Base-by-base conservation (phyloP, 1,140 invertebrate genomes). In the Diprion similis region DNA sequence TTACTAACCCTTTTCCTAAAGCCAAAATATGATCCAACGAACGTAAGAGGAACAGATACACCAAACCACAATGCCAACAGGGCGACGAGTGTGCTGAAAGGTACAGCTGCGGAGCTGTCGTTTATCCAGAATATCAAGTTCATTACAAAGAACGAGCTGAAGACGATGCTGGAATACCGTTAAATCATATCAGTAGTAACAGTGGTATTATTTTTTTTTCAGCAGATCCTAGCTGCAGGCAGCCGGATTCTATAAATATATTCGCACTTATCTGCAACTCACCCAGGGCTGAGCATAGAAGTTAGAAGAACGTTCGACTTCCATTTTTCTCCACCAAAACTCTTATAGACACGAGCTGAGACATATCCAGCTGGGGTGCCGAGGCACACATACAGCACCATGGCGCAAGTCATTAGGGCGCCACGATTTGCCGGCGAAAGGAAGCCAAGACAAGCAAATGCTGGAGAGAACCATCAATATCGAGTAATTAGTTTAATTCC, bases 391-490 rank as follows among this genome's bases (percentile, higher is more conserved):
- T 96, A 99, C 59, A 98, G 91, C 1, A 98, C 95, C 91, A 99
- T 92, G 17, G 97, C 95, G 88, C 97, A 99, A 7, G 98, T 99
- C 98, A 99, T 99, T 59, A 99, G 86, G 10, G 98, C 96, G 15
- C 98, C 98, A 84, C 98, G 93, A 89, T 99, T 99, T 18, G 98
- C 98, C 0, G 98, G 98, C 45, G 97, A 99, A 18, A 99, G 89
- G 88, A 99, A 99, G 68, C 98, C 98, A 71, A 99, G 90, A 85
- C 98, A 99, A 17, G 98, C 98, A 89, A 99, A 99, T 45, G 96
- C 97, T 91, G 83, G 76, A 89, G 46, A 48, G 77, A 72, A 24
- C 11, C 71, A 66, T 15, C n/a, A 70, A 68, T 47, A 51, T 67
- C 37, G 8, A 74, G 46, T 6, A 65, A 70, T 47, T 19, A 67